Conservation (phyloP, 2,797 vertebrate genomes). For the Thripadectes ignobilis region DNA sequence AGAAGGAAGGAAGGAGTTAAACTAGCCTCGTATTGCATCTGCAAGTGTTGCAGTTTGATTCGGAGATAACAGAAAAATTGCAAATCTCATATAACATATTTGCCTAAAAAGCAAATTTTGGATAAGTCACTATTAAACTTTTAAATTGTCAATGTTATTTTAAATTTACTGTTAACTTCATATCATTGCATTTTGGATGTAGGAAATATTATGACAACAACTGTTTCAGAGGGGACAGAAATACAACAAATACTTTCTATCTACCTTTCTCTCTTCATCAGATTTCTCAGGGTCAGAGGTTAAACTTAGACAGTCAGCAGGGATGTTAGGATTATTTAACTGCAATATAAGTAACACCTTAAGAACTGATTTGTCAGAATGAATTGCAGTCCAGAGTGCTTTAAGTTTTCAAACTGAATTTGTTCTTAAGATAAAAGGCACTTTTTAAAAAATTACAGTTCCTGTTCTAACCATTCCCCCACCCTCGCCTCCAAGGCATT, state of each 20-base stretch:
- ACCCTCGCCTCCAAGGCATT: constrained; percentile 75
- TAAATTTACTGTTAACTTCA: neutral
- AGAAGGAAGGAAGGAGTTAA: neutral
- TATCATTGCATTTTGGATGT: neutral
- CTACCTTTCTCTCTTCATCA: neutral
- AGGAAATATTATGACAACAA: neutral
- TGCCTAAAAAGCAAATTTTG: neutral
- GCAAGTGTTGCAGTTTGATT: neutral
- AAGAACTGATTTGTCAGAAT: constrained; percentile 83
- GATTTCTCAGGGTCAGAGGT: neutral
- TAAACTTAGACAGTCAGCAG: neutral
- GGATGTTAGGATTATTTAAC: constrained; percentile 6
- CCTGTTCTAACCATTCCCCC: constrained; percentile 64
- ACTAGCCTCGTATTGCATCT: neutral
- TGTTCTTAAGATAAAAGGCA: constrained; percentile 75
- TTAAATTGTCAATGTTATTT: neutral
- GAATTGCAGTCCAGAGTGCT: constrained; percentile 81
- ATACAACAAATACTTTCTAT: neutral
- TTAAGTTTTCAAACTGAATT: constrained; percentile 75
- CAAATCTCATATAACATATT: neutral
- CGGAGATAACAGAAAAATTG: neutral
- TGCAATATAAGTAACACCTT: constrained; percentile 67
- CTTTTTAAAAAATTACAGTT: constrained; percentile 65
- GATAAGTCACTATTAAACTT: neutral
- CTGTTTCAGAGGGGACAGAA: neutral